Base-by-base conservation (phyloP, 1,140 invertebrate species). In the Ips nitidus region DNA sequence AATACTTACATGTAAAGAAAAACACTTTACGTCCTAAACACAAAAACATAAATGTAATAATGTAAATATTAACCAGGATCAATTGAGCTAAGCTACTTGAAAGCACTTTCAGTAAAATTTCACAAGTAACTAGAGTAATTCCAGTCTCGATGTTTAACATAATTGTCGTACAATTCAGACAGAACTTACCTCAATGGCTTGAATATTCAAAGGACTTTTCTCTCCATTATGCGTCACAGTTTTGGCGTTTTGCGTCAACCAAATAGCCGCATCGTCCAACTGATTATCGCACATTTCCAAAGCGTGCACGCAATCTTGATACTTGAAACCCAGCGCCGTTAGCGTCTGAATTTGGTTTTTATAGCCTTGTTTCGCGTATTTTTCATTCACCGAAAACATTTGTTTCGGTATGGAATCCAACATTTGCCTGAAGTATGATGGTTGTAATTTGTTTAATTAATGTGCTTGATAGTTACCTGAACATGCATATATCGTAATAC, bases 401-500 rank as follows among this genome's bases (percentile, higher is more conserved):
- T 96, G 93, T 71, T 89, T 89, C 0, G 93, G 92, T 57, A 98
- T 79, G 0, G 93, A 94, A 70, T 93, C 90, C 52, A 97, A 79
- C 84, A 98, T 97, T 72, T 92, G 86, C 0, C 64, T 65, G 60
- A 3, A 41, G 41, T 38, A 50, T 47, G 40, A 66, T n/a, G 4
- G 41, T 41, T 5, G 41, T 5, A 39, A 60, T 52, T 3, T 22
- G 4, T 4, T 52, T 60, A 2, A 36, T 39, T 52, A 22, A 7
- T 39, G 42, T 6, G n/a, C 2, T 64, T 7, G 36, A 61, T 47
- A 40, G 6, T 57, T 50, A 69, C 68, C 89, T 82, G 77, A 98
- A 97, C 86, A 98, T 93, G 60, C 91, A 89, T 76, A 98, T 90
- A 80, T 99, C 96, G 77, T 96, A 90, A 76, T 98, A 99, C 0